These are phyloP conservation scores for Carassius auratus DNA, from an alignment of 2,113 vertebrate species.

Conservation along the genomic window DNA sequence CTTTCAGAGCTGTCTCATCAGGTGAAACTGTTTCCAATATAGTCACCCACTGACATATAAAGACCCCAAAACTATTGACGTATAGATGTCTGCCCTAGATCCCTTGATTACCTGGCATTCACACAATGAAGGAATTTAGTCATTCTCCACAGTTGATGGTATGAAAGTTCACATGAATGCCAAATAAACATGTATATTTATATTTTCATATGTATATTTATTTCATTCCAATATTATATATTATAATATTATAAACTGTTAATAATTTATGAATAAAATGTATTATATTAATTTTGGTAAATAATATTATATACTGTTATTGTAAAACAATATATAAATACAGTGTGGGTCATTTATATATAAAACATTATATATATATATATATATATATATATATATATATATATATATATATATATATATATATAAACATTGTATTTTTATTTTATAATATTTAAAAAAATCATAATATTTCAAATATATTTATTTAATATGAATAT, in stretches of 20 bases:
- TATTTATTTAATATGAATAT: no score
- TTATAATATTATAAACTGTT: no score
- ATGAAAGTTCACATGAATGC: background rate
- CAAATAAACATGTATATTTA: background rate
- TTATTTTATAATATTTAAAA: no score
- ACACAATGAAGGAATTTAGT: background rate
- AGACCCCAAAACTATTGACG: background rate
- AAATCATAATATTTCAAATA: no score
- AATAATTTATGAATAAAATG: background rate
- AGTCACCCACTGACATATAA: conserved; percentile 41
- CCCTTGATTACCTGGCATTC: conserved; percentile 4
- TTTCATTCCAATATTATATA: background rate
- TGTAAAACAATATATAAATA: no score
- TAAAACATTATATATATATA: no score
- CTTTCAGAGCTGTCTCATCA: conserved; percentile 33
- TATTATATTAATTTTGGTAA: background rate
- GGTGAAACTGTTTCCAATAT: conserved; percentile 46
- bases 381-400: no score
- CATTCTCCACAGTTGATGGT: background rate
- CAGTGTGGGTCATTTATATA: no score
- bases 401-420: no score
- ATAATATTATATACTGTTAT: background rate
- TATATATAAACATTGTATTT: no score
- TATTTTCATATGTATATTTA: background rate
- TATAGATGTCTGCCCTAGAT: background rate